Evolutionary conservation across 2,888 invertebrate species (phyloP).

Genomic region (Acrobasis repandana): DNA sequence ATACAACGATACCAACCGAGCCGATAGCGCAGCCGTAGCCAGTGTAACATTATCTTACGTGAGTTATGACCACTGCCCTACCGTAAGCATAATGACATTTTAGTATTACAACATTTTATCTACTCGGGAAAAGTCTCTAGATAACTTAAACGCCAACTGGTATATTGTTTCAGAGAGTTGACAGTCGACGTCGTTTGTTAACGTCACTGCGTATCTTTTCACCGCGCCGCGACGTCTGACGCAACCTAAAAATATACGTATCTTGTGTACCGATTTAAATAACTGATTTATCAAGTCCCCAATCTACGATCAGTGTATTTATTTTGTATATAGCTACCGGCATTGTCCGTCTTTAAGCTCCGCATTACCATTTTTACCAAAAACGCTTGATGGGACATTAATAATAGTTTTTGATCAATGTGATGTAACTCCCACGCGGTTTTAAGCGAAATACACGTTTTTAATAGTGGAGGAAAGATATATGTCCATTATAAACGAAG

Average conservation of each 20-base stretch:
- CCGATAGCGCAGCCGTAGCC: conserved; percentile 63
- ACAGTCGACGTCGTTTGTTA: conserved; percentile 80
- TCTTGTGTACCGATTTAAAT: conserved; percentile 65
- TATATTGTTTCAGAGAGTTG: conserved; percentile 81
- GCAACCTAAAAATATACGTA: conserved; percentile 71
- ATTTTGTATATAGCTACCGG: conserved; percentile 63
- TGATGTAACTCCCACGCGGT: conserved; percentile 53
- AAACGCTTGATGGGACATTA: conserved; percentile 59
- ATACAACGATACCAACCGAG: conserved; percentile 68
- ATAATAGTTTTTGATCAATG: conserved; percentile 59
- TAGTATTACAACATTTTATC: conserved; percentile 81
- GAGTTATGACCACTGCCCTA: conserved; percentile 67
- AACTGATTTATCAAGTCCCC: conserved; percentile 68
- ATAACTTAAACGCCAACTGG: conserved; percentile 80
- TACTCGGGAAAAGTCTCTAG: conserved; percentile 75
- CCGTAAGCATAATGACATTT: conserved; percentile 78
- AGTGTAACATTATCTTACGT: conserved; percentile 72
- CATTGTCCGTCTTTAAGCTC: conserved; percentile 51
- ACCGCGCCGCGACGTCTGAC: conserved; percentile 47
- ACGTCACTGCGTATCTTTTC: conserved; percentile 62
- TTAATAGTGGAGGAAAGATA: conserved; percentile 13
- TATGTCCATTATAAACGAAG: conserved; percentile 7
- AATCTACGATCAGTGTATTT: conserved; percentile 65
- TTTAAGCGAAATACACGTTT: conserved; percentile 26
- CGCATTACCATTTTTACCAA: conserved; percentile 51